Base-by-base conservation (phyloP, 2,888 invertebrate genomes). In the Oscheius sp. region DNA sequence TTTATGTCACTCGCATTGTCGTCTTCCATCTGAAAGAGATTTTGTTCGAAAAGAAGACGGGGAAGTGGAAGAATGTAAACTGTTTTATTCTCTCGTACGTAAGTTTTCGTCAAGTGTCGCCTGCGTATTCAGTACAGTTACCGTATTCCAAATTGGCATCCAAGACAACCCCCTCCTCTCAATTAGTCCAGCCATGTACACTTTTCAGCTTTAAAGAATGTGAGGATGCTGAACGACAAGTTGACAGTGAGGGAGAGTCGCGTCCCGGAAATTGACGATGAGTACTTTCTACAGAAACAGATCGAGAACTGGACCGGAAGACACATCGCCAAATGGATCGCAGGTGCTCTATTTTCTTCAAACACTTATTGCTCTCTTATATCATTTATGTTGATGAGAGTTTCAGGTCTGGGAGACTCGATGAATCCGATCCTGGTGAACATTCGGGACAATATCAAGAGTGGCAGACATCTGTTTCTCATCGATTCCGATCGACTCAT, bases 401-500 rank as follows among this genome's bases (percentile, higher is more conserved):
- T 58, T 62, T 50, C 74, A 80, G 80, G 81, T 2, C 79, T 81
- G 10, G 82, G 79, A 37, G 82, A 82, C 60, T 74, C 76, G 57
- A 79, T 82, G 82, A 78, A 79, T 53, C 82, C 82, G 4, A 79
- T 77, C 51, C 50, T 79, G 37, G 78, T 75, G 2, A 68, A 76
- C 71, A 78, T 82, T 59, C 74, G 79, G 48, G 75, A 78, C 53
- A 75, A 79, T 53, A 76, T 82, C n/a, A 73, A 71, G 58, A 75
- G 73, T 51, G 97, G 96, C 7, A 92, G 93, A 84, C 93, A 94
- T 87, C 92, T 97, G 89, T 91, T 96, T 83, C 93, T 93, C 89
- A 92, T 96, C 86, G 93, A 95, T 76, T 93, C 95, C 66, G 94
- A 95, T 89, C 95, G 96, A 90, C 92, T 97, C 79, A 94, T 95